Evolutionary conservation across 2,113 vertebrate species (phyloP), one percentile per base, ranked within the genome.

Genomic region (Labeo rohita): DNA sequence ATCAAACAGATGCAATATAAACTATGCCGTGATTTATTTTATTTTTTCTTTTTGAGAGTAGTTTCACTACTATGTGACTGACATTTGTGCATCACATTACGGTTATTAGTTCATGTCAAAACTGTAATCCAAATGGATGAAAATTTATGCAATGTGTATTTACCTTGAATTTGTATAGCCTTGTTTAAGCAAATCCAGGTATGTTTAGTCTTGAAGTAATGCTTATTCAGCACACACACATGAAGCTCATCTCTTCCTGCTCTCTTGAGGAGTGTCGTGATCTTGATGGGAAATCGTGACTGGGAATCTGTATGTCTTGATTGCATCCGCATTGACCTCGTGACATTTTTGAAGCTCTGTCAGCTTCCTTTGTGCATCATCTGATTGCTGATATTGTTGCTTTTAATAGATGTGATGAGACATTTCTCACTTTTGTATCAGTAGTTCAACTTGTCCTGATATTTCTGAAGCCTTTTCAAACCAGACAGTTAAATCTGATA

Each of bases 381-480:
- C 45, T 86, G 85, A 87, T 82, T 82, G 83, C 73, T 8, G 49
- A 76, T 72, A 36, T 63, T 79, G 80, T 74, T 23, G 47, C 56
- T 79, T 88, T 65, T 80, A 63, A n/a, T 54, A 80, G 59, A 52
- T 9, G n/a, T 43, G 15, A 56, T 10, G 21, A 61, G 78, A 79
- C 59, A 73, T 50, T n/a, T 39, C 79, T 78, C 7, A 16, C 52
- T 72, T 68, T 80, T 80, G 59, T 66, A 28, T 5, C 4, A 54
- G 43, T 66, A 65, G 79, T 78, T 83, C 87, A 68, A n/a, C 75
- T 66, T 80, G 76, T 80, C 54, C 76, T 66, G 65, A 39, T 34
- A 56, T 74, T 54, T 86, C 36, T 11, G 45, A 21, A 49, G 3
- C 2, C 23, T 23, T 79, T 52, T 15, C 10, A 74, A 70, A 56